Evolutionary conservation across 2,797 vertebrate species (phyloP).

Genomic region (Antrozous pallidus): DNA sequence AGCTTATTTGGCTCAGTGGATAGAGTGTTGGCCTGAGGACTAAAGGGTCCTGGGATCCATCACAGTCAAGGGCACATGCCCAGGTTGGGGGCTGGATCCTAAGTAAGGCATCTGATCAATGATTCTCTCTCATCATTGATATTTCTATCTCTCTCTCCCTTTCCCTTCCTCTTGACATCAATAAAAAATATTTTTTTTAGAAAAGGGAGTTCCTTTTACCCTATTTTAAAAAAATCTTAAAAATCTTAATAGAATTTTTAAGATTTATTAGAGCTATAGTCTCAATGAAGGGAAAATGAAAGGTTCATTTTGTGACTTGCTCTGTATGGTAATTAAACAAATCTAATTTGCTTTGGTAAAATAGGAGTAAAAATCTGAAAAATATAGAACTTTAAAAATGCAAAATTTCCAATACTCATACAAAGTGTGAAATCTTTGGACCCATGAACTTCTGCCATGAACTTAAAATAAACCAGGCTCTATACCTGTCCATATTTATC

Average conservation of each 20-base stretch:
- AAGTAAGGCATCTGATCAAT: too few relatives aligned
- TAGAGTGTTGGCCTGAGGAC: too few relatives aligned
- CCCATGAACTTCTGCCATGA: background rate
- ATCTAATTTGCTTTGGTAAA: slow-evolving; percentile 33
- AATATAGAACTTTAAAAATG: background rate
- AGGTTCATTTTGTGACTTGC: background rate
- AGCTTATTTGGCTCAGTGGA: too few relatives aligned
- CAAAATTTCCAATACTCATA: background rate
- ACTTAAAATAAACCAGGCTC: background rate
- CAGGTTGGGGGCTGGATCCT: accelerated
- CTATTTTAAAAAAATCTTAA: background rate
- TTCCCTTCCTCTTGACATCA: too few relatives aligned
- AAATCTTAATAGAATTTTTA: slow-evolving; percentile 5
- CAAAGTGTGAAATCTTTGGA: background rate
- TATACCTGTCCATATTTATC: background rate
- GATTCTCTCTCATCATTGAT: too few relatives aligned
- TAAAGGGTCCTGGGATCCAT: too few relatives aligned
- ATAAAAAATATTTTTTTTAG: too few relatives aligned
- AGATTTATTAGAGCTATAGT: background rate
- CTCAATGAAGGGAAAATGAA: slow-evolving; percentile 15
- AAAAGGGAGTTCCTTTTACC: background rate
- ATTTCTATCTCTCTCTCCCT: too few relatives aligned
- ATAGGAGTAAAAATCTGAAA: slow-evolving; percentile 11
- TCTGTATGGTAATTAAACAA: background rate
- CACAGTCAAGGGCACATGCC: too few relatives aligned